A percentile compares a stretch with the other conserved stretches of the same genome.
Evolutionary conservation across 2,113 vertebrate genomes (phyloP).

Genomic region (Nerophis lumbriciformis): DNA sequence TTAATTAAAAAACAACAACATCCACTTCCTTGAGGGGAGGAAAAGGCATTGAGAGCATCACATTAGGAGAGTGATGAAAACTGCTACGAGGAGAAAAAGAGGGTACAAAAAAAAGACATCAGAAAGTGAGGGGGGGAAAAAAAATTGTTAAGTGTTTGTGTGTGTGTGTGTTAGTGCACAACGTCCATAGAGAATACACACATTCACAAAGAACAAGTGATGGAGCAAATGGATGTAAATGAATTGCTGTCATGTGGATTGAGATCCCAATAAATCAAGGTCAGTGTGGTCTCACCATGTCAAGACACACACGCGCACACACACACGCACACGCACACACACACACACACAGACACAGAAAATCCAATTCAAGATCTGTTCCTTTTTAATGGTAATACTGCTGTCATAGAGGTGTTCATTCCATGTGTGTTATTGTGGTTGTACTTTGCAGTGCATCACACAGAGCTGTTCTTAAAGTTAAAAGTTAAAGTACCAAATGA

Average conservation of each 20-base stretch:
- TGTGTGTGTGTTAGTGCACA: constrained; percentile 38
- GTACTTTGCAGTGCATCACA: too few relatives aligned
- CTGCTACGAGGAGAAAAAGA: constrained; percentile 27
- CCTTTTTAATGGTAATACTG: too few relatives aligned
- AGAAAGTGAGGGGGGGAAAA: constrained; percentile 2
- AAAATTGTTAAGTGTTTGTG: too few relatives aligned
- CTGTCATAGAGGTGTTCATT: too few relatives aligned
- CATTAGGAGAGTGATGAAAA: constrained; percentile 18
- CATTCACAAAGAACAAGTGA: constrained; percentile 24
- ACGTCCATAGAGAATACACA: constrained; percentile 39
- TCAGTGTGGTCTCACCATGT: constrained; percentile 49
- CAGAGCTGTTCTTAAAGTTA: too few relatives aligned
- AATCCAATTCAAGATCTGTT: neutral
- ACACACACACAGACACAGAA: too few relatives aligned
- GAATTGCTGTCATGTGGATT: constrained; percentile 74
- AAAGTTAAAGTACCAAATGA: too few relatives aligned
- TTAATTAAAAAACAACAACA: too few relatives aligned
- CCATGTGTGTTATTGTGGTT: too few relatives aligned
- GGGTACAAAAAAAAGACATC: constrained; percentile 9
- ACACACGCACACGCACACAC: constrained; percentile 10
- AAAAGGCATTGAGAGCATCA: neutral
- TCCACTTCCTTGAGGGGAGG: neutral
- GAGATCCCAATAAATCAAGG: constrained; percentile 73
- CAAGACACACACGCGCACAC: neutral
- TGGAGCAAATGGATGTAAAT: constrained; percentile 69